These are phyloP conservation scores for Labroides dimidiatus DNA, from an alignment of 2,797 vertebrate genomes.

Conservation along the genomic window DNA sequence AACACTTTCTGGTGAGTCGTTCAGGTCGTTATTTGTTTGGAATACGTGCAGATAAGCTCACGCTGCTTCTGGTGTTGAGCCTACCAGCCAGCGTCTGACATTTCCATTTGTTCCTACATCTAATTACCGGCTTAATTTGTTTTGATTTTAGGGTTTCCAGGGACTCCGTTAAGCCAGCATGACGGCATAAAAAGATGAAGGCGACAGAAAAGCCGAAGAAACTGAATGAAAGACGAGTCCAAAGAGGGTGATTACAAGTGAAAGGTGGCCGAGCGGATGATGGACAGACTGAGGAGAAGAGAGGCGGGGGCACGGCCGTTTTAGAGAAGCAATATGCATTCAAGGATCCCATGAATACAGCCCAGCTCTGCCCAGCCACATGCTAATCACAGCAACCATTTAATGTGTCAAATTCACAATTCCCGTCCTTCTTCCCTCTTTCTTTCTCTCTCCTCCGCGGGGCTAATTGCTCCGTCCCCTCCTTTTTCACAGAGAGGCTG, in stretches of 20 bases:
- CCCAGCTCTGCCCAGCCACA: constrained; percentile 76
- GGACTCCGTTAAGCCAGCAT: constrained; percentile 49
- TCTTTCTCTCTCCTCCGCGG: constrained; percentile 57
- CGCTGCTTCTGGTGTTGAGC: constrained; percentile 29
- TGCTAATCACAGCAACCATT: constrained; percentile 84
- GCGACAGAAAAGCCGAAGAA: constrained; percentile 66
- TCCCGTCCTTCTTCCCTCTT: constrained; percentile 64
- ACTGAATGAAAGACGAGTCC: constrained; percentile 60
- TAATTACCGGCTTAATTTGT: constrained; percentile 75
- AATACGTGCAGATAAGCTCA: constrained; percentile 38
- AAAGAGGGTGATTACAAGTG: constrained; percentile 71
- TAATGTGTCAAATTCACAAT: constrained; percentile 83
- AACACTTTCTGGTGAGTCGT: neutral
- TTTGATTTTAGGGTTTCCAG: constrained; percentile 61
- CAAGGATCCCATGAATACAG: constrained; percentile 76
- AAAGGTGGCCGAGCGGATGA: constrained; percentile 75
- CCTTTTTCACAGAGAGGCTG: constrained; percentile 79
- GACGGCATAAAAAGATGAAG: constrained; percentile 72
- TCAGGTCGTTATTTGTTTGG: constrained; percentile 14
- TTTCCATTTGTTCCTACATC: constrained; percentile 56
- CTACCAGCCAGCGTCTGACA: constrained; percentile 40
- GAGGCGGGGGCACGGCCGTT: constrained; percentile 51
- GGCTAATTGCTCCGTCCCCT: constrained; percentile 83
- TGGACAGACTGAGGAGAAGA: constrained; percentile 64
- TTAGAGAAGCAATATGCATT: constrained; percentile 73